Evolutionary conservation across 2,888 invertebrate species (phyloP).

Genomic region (Pachycephus smyrnensis): DNA sequence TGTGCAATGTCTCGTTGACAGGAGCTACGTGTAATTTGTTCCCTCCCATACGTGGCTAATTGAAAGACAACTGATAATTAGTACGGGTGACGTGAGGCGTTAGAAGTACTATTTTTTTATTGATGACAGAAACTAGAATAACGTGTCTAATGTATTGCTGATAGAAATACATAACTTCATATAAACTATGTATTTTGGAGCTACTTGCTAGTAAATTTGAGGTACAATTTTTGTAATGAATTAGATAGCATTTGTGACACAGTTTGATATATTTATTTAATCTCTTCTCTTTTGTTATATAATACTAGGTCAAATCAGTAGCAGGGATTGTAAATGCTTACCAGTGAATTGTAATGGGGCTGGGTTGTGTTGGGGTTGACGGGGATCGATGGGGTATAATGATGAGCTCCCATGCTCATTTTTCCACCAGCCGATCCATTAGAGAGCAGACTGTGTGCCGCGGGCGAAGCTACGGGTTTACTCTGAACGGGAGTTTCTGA

Average conservation of each 20-base stretch:
- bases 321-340: constrained; percentile 33
- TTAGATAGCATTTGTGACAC: not conserved
- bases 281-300: not conserved
- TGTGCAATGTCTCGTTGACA: constrained; percentile 83
- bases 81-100: not conserved
- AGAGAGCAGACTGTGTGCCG: constrained; percentile 82
- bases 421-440: constrained; percentile 74
- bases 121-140: not conserved
- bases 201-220: not conserved
- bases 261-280: not conserved
- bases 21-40: constrained; percentile 63
- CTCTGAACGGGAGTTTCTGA: constrained; percentile 63
- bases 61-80: constrained; percentile 13
- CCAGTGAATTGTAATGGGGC: constrained; percentile 69
- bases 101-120: not conserved
- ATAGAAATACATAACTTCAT: not conserved
- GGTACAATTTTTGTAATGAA: not conserved
- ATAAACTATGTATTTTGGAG: no score
- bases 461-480: constrained; percentile 82
- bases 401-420: constrained; percentile 78
- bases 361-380: constrained; percentile 68
- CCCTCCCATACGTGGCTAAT: constrained; percentile 63
- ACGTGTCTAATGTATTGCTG: not conserved
- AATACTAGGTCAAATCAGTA: not conserved
- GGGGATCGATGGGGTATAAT: constrained; percentile 75